Evolutionary conservation across 2,113 vertebrate species (phyloP).

Genomic region (Pica pica): DNA sequence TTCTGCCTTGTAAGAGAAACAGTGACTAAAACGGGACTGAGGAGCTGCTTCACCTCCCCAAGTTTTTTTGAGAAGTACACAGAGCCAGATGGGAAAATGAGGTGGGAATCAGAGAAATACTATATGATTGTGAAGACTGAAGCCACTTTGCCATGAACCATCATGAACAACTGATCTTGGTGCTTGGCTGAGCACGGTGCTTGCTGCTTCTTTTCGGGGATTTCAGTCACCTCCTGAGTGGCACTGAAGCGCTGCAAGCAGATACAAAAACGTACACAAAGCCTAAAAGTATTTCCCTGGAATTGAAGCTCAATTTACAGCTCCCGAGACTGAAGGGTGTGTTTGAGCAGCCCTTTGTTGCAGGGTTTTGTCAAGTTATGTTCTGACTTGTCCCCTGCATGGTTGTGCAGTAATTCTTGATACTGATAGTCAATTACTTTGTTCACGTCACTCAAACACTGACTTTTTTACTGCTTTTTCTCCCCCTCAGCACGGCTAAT

Average conservation of each 20-base stretch:
- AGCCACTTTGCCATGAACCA: neutral
- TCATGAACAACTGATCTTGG: neutral
- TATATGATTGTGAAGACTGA: neutral
- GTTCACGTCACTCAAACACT: conserved; percentile 3
- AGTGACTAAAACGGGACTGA: neutral
- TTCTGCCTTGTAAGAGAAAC: neutral
- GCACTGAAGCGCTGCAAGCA: neutral
- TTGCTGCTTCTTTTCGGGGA: neutral
- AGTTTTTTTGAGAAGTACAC: neutral
- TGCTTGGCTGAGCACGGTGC: neutral
- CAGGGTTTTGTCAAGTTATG: conserved; percentile 39
- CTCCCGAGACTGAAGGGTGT: conserved; percentile 5
- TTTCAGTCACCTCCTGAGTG: neutral
- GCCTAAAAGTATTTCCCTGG: neutral
- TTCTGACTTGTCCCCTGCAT: conserved; percentile 42
- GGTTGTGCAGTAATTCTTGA: conserved; percentile 26
- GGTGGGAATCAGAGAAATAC: neutral
- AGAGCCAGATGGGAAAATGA: neutral
- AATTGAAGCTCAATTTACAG: conserved; percentile 7
- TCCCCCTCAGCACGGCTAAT: neutral
- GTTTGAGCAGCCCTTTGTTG: conserved; percentile 31
- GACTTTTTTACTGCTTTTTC: neutral
- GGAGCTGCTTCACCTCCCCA: neutral
- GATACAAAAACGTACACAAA: neutral
- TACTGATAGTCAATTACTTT: conserved; percentile 44